These are phyloP conservation scores for Albula glossodonta DNA, from an alignment of 2,113 vertebrate genomes.

Conservation along the genomic window DNA sequence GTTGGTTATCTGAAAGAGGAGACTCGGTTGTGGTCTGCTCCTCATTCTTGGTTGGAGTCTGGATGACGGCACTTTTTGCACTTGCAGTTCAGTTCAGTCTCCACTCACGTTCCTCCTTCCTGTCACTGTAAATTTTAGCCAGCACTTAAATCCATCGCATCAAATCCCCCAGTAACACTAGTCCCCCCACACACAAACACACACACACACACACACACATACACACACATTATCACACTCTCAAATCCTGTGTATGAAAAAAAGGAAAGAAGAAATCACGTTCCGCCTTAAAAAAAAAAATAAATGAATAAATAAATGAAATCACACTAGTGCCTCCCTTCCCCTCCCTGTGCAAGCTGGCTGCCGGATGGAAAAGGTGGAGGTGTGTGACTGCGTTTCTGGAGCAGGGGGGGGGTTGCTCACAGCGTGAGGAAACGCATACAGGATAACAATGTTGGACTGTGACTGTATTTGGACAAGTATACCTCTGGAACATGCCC, in stretches of 20 bases:
- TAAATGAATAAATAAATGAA: background rate
- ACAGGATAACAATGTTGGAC: background rate
- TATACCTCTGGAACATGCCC: background rate
- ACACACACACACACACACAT: background rate
- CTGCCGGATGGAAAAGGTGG: background rate
- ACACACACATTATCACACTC: background rate
- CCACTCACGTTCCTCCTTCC: background rate
- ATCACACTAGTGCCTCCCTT: slow-evolving; percentile 30
- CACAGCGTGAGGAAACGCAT: background rate
- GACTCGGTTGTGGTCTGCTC: background rate
- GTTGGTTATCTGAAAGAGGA: background rate
- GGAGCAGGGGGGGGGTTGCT: background rate
- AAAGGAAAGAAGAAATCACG: background rate
- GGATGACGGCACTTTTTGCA: background rate
- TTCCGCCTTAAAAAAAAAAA: slow-evolving; percentile 19
- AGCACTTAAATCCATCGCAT: background rate
- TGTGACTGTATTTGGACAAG: background rate
- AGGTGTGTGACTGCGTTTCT: background rate
- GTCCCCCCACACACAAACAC: background rate
- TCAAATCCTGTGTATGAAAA: background rate
- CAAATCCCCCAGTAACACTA: slow-evolving; percentile 2
- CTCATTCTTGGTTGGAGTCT: background rate
- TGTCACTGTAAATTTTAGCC: background rate
- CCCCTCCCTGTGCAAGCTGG: slow-evolving; percentile 13
- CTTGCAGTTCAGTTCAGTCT: background rate